Percentiles rank a stretch among this genome's conserved stretches.
phyloP scores from a whole-genome alignment of 2,888 invertebrate species.

The Nemotelus nigrinus region DNA sequence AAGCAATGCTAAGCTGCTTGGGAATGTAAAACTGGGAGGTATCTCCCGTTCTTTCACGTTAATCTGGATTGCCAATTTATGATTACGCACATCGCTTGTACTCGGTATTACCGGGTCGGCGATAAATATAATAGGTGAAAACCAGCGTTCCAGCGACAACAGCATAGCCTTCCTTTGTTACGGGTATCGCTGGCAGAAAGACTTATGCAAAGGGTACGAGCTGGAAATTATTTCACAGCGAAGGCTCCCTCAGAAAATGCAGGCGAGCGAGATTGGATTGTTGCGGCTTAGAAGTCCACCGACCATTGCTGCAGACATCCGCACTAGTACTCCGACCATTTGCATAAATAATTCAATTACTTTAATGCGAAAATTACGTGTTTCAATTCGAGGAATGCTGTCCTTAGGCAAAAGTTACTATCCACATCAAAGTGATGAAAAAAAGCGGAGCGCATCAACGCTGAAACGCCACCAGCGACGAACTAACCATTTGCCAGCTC shows the following conservation, averaged over 20 bases:
- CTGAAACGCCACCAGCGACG: conserved; percentile 9
- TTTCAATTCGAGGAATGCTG: conserved; percentile 34
- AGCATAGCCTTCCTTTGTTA: background rate
- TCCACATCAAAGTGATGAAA: conserved; percentile 32
- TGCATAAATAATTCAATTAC: conserved; percentile 50
- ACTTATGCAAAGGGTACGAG: background rate
- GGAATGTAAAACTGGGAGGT: background rate
- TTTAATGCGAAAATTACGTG: conserved; percentile 50
- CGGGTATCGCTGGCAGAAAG: background rate
- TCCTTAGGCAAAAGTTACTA: conserved; percentile 18
- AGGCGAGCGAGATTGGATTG: conserved; percentile 13
- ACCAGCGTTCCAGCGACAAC: conserved; percentile 2
- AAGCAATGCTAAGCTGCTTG: background rate
- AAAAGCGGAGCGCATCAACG: conserved; percentile 11
- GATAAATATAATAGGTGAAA: conserved; percentile 43
- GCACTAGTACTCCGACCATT: conserved; percentile 25
- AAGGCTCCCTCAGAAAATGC: conserved; percentile 1
- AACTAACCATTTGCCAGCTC: conserved; percentile 27
- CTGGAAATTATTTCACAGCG: background rate
- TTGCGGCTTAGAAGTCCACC: conserved; percentile 11
- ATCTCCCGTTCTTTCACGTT: conserved; percentile 14
- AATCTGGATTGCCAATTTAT: conserved; percentile 39
- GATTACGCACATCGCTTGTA: conserved; percentile 37
- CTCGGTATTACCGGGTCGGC: conserved; percentile 22
- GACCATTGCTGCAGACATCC: background rate